phyloP scores from a whole-genome alignment of 92 coral and sea anemone genomes.

The Zoanthus sansibaricus region DNA sequence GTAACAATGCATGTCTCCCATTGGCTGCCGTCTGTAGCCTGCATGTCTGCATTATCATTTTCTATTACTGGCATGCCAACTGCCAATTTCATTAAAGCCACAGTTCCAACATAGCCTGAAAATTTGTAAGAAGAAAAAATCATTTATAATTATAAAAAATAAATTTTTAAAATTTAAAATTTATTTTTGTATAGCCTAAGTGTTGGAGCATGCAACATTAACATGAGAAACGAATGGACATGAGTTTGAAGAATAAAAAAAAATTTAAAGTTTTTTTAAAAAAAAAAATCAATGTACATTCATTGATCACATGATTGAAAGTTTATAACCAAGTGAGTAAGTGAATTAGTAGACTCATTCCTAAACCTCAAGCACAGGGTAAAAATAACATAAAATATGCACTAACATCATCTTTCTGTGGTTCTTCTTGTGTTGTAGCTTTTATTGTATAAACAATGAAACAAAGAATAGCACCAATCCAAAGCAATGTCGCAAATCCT shows the following conservation, averaged over 20 bases:
- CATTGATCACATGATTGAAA: too few relatives aligned
- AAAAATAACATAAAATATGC: background rate
- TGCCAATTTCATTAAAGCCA: conserved; percentile 83
- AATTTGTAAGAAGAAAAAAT: background rate
- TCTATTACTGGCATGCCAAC: conserved; percentile 76
- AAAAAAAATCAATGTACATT: too few relatives aligned
- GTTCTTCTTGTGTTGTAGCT: conserved; percentile 78
- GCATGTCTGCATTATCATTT: conserved; percentile 78
- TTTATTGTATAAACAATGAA: conserved; percentile 72
- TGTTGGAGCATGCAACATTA: too few relatives aligned
- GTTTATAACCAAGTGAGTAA: too few relatives aligned
- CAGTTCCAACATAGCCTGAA: conserved; percentile 74
- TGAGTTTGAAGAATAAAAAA: too few relatives aligned
- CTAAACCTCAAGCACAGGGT: background rate
- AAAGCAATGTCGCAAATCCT: conserved; percentile 90
- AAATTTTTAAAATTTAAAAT: too few relatives aligned
- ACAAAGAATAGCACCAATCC: conserved; percentile 91
- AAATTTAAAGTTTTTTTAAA: too few relatives aligned
- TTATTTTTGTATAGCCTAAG: too few relatives aligned
- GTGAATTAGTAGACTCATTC: too few relatives aligned
- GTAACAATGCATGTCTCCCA: background rate
- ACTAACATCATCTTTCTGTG: conserved; percentile 90
- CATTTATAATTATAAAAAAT: background rate
- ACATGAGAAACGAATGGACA: too few relatives aligned
- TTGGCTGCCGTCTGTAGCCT: conserved; percentile 65